Base-by-base conservation (phyloP, 2,113 vertebrate genomes). In the Spermophilus dauricus region DNA sequence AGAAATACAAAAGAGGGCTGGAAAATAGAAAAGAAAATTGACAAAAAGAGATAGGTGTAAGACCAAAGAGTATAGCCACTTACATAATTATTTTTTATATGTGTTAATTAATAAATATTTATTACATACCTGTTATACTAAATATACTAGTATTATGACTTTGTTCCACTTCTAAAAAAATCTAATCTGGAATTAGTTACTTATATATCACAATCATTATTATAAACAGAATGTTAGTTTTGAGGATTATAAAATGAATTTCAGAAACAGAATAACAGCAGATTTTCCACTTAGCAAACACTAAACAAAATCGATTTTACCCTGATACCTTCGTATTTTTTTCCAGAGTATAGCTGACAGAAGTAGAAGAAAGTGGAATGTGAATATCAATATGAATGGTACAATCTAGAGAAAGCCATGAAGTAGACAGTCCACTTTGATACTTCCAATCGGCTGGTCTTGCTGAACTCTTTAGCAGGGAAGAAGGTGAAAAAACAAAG, bases 391-490 rank as follows among this genome's bases (percentile, higher is more conserved):
- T 96, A 82, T 99, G 99, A 48, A 99, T 80, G 51, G 99, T 99
- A 92, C 99, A 99, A 26, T 98, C 98, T 95, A 99, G 97, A 56
- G 98, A 97, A 39, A 98, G 97, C 99, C 99, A 99, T 56, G 99
- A 99, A 24, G 99, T 97, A 65, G 99, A 99, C 0, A 99, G 96
- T 65, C 99, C 98, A n/a, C 96, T 98, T 96, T 99, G 99, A 45
- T 99, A 99, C 96, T 99, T 99, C 99, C 99, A 99, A 26, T 99
- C 99, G 96, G 99, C 99, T 53, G 99, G 99, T 90, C 99, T 99
- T 80, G 99, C 99, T 76, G 98, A 98, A 98, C 99, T 99, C 99
- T 97, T 94, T 99, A 98, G 9, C 18, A 88, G 48, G 22, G 30
- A 42, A 42, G 12, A 89, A 93, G 45, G 39, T 24, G 14, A 28